Evolutionary conservation across 2,888 invertebrate species (phyloP).

Genomic region (Pseudococcus jackbeardsleyi): DNA sequence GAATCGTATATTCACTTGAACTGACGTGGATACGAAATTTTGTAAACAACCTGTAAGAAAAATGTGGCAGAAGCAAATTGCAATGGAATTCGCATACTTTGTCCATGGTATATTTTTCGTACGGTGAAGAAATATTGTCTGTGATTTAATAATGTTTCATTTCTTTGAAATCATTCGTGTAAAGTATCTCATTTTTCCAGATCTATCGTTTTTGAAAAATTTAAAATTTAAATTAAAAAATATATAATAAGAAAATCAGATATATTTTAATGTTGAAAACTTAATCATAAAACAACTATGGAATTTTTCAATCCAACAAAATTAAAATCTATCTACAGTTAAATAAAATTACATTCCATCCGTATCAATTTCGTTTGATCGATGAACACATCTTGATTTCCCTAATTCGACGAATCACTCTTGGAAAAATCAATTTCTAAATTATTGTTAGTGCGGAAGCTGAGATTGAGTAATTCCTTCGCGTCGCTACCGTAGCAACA

Average conservation of each 20-base stretch:
- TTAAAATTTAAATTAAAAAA: not conserved
- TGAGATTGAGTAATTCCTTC: not conserved
- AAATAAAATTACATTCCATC: not conserved
- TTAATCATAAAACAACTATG: too few relatives aligned
- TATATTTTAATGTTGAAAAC: too few relatives aligned
- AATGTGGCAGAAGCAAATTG: not conserved
- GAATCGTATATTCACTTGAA: not conserved
- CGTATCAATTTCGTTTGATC: not conserved
- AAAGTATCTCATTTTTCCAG: not conserved
- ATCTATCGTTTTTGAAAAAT: not conserved
- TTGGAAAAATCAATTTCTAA: not conserved
- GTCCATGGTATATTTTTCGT: too few relatives aligned
- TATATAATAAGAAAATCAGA: too few relatives aligned
- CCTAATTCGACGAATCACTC: not conserved
- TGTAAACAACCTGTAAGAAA: not conserved
- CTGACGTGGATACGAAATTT: not conserved
- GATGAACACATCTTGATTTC: not conserved
- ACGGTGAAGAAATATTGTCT: too few relatives aligned
- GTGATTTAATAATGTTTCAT: too few relatives aligned
- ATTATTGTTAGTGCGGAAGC: not conserved
- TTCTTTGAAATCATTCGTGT: not conserved
- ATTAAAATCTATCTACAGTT: too few relatives aligned
- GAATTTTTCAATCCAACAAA: too few relatives aligned
- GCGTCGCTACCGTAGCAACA: not conserved
- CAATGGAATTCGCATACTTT: not conserved